phyloP scores from a whole-genome alignment of 2,113 vertebrate species.

The Kryptolebias marmoratus region DNA sequence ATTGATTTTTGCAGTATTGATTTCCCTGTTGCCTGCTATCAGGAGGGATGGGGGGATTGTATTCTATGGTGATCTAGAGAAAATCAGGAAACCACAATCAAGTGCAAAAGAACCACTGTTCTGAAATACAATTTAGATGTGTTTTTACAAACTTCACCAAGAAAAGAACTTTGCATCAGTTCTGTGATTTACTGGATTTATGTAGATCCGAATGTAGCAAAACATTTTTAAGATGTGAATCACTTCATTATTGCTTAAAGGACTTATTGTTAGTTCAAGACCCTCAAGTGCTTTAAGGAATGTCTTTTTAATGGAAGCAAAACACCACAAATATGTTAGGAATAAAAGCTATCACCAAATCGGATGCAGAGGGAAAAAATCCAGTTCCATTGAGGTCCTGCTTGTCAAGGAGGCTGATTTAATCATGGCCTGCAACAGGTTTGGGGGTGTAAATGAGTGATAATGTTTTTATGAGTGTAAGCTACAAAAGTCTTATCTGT shows the following conservation, averaged over 20 bases:
- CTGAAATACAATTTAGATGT: not conserved
- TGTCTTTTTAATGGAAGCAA: conserved; percentile 5
- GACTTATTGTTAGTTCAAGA: not conserved
- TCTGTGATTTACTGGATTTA: not conserved
- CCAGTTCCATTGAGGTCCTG: not conserved
- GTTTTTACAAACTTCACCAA: not conserved
- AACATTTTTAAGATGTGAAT: not conserved
- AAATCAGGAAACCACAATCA: conserved; percentile 24
- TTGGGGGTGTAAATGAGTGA: conserved; percentile 1
- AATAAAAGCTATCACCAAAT: conserved; percentile 3
- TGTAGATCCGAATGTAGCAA: not conserved
- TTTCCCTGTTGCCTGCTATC: conserved; percentile 56
- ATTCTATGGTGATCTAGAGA: conserved; percentile 40
- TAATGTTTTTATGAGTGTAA: conserved; percentile 15
- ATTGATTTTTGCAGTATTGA: conserved; percentile 78
- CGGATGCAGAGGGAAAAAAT: not conserved
- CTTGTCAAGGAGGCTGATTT: not conserved
- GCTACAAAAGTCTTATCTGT: not conserved
- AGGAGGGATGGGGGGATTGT: conserved; percentile 47
- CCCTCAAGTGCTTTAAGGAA: not conserved
- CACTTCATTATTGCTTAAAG: not conserved
- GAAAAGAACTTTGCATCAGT: not conserved
- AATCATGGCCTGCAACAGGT: not conserved
- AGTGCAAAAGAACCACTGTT: conserved; percentile 24
- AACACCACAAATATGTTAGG: conserved; percentile 12